Evolutionary conservation across 2,113 vertebrate genomes (phyloP).

Genomic region (Sciurus niger): DNA sequence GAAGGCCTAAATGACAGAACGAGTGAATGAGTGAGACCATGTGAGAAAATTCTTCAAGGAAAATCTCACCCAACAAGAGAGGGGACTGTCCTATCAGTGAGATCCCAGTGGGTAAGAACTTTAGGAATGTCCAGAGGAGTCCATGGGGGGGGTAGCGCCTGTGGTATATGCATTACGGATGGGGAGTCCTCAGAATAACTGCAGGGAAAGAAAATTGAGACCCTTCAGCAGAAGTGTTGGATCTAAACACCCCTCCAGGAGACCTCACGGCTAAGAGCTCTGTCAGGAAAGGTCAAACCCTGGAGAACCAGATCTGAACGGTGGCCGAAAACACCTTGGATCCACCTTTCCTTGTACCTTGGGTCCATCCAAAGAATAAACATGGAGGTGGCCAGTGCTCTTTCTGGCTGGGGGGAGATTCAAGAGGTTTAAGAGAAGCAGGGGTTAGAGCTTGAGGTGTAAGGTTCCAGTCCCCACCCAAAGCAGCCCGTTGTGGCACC

Average conservation of each 20-base stretch:
- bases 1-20: not conserved
- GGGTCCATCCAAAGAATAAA: not conserved
- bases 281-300: not conserved
- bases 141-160: not conserved
- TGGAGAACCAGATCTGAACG: not conserved
- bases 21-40: not conserved
- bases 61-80: not conserved
- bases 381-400: not conserved
- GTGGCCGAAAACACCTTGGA: not conserved
- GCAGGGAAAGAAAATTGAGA: constrained; percentile 5
- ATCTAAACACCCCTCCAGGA: not conserved
- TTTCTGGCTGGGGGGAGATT: not conserved
- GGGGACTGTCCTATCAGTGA: not conserved
- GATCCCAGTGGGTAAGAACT: not conserved
- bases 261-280: not conserved
- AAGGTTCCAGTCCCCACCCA: not conserved
- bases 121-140: not conserved
- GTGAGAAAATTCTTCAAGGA: not conserved
- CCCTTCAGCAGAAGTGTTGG: not conserved
- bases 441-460: not conserved
- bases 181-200: not conserved
- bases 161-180: not conserved
- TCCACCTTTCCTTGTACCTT: not conserved
- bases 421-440: too few species aligned
- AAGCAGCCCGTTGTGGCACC: too few species aligned